Base-by-base conservation (phyloP, 2,113 vertebrate species). In the Copsychus sechellarum region DNA sequence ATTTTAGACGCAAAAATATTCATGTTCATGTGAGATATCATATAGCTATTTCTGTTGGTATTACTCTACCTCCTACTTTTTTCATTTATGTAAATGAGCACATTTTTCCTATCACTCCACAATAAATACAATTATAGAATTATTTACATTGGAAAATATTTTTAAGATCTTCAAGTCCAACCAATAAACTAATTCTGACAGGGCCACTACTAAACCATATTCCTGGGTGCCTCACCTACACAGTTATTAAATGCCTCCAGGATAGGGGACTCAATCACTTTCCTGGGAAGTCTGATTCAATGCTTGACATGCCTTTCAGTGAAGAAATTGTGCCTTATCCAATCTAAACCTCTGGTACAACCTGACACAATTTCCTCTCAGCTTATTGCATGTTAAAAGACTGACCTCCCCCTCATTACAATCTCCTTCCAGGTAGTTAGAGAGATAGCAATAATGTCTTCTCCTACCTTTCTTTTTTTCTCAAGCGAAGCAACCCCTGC, bases 331-430 rank as follows among this genome's bases (percentile, higher is more conserved):
- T 73, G 57, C 29, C 15, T 51, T 33, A 57, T 33, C 24, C 20
- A 65, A 8, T 8, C 12, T 31, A 60, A 70, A 53, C 8, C 9
- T 74, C 24, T 33, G 22, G 9, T 23, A 14, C 20, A 87, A 53
- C 5, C 3, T 42, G 19, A 73, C 1, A 1, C 16, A 31, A 31
- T 42, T 58, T 69, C 7, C 7, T 79, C n/a, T 79, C 42, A 42
- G 19, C 4, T 26, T 36, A 38, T 20, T 19, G 3, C 4, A 15
- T 33, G 10, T 40, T 58, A 56, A 54, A 18, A 72, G 19, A 45
- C 22, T 26, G 22, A 29, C 25, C 17, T 25, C 1, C 12, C 14
- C 9, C 9, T 51, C 1, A 0, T 6, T 40, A 19, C 6, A 51
- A 8, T 26, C 11, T 22, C 28, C 71, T 36, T 67, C 67, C 48